Evolutionary conservation across 2,797 vertebrate species (phyloP), one percentile per base, ranked within the genome.

Genomic region (Lophotriccus pileatus): DNA sequence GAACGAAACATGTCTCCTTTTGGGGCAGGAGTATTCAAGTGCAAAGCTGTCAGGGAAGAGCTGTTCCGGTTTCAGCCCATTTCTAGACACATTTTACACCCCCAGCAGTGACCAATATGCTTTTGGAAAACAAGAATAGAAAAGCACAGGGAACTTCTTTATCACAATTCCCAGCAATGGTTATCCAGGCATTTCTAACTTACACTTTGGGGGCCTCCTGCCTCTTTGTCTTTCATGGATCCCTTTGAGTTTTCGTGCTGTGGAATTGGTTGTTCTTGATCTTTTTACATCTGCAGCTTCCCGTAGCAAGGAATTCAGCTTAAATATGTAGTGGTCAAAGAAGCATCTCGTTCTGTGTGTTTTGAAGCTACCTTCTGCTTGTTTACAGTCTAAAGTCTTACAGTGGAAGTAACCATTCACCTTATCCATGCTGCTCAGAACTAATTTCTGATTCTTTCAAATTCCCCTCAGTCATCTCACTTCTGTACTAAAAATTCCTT

Each of bases 1-100:
- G 56, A 80, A 34, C 1, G 2, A 46, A 88, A 18, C 14, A 27
- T n/a, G 27, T 25, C 32, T 64, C 41, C 44, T 53, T 44, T 68
- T 68, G 46, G 8, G 50, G 59, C 0, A 0, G 5, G 34, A 39
- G 5, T n/a, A 18, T 39, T 72, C 3, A 1, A 9, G 20, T 41
- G 22, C 46, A 73, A 75, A 74, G 39, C 43, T 86, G 37, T 44
- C 3, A 1, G 53, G 37, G 20, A 64, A 32, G 23, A 55, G 37
- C 36, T 1, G 2, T 47, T 81, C 22, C 0, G 4, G 43, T 73
- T 81, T 75, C 50, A 64, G 36, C 15, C 49, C 32, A 34, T 85
- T 83, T 85, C 72, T 39, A 52, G 39, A 53, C 27, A 50, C 2
- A 3, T 75, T 81, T 78, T 75, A 52, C 53, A 52, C 25, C 6